Evolutionary conservation across 2,888 invertebrate genomes (phyloP), one percentile per base, ranked within the genome.

Genomic region (Pseudococcus jackbeardsleyi): DNA sequence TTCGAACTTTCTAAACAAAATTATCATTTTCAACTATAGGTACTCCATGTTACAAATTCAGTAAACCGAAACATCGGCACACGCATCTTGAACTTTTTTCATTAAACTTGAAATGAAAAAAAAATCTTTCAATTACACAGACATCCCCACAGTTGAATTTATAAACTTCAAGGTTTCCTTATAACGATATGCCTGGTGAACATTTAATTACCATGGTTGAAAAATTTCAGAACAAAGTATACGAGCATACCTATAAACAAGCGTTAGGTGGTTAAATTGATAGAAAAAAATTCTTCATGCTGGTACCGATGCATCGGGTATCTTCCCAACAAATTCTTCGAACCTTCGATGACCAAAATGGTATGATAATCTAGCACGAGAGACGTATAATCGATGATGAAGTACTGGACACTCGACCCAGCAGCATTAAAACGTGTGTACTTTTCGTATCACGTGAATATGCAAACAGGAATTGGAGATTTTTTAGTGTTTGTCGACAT

Each of bases 51-150:
- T 72, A 72, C 72, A 72, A 39, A 33, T 72, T 72, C 72, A 72
- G 33, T 72, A 72, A 72, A 72, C 72, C 72, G 39, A 33, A 72
- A 72, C 72, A 39, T 72, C 7, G 26, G 33, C 72, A 39, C 72
- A 72, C 72, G 72, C 72, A 72, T 72, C 72, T 72, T 72, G 72
- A 39, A 72, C 72, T 72, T 72, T 72, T 72, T 72, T 72, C 72
- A 72, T 72, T 72, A 72, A 72, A 72, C 72, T 72, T 72, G 72
- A 72, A 64, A 64, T 22, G 64, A 64, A 72, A 72, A 72, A 72
- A 72, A 72, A 72, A 68, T 68, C 72, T 72, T 72, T 72, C 72
- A 72, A 72, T 72, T 26, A 72, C 17, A 72, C 33, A 72, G 33
- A 39, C 72, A 39, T 72, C 33, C 72, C 72, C 22, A 64, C 17